Conservation (phyloP, 2,888 invertebrate species). For the Itoplectis maculator region DNA sequence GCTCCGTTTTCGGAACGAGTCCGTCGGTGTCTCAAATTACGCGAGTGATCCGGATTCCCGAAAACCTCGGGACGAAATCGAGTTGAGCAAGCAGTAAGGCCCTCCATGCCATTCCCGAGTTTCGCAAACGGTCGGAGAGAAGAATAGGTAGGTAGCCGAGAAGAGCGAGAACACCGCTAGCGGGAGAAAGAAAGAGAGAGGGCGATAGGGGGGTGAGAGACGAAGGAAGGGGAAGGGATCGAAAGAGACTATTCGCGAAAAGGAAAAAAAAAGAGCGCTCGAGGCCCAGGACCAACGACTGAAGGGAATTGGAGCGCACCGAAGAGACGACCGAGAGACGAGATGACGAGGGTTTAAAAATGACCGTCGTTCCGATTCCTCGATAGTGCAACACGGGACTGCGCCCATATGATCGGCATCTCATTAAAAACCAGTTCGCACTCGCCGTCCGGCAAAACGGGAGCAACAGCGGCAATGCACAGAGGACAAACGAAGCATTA, state of each 20-base stretch:
- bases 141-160: constrained; percentile 55
- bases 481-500: constrained; percentile 47
- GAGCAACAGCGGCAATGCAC: constrained; percentile 34
- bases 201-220: constrained; percentile 34
- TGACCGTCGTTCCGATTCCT: constrained; percentile 52
- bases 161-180: constrained; percentile 4
- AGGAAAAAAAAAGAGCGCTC: constrained; percentile 3
- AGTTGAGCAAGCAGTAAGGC: constrained; percentile 53
- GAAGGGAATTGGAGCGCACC: constrained; percentile 53
- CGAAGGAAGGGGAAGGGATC: constrained; percentile 20
- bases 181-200: constrained; percentile 24
- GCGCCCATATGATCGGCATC: constrained; percentile 80
- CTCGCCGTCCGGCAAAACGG: constrained; percentile 62
- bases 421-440: constrained; percentile 76
- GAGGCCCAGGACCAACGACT: background rate
- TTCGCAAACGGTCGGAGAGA: constrained; percentile 57
- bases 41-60: constrained; percentile 49
- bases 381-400: constrained; percentile 64
- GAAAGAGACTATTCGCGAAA: constrained; percentile 1
- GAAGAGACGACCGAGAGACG: constrained; percentile 17
- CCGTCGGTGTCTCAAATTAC: constrained; percentile 54
- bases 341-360: constrained; percentile 54
- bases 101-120: constrained; percentile 52
- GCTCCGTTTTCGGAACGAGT: background rate
- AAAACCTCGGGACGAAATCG: constrained; percentile 59